These are phyloP conservation scores for Antedon mediterranea DNA, from an alignment of 53 echinoderm and acorn worm species.

Conservation along the genomic window DNA sequence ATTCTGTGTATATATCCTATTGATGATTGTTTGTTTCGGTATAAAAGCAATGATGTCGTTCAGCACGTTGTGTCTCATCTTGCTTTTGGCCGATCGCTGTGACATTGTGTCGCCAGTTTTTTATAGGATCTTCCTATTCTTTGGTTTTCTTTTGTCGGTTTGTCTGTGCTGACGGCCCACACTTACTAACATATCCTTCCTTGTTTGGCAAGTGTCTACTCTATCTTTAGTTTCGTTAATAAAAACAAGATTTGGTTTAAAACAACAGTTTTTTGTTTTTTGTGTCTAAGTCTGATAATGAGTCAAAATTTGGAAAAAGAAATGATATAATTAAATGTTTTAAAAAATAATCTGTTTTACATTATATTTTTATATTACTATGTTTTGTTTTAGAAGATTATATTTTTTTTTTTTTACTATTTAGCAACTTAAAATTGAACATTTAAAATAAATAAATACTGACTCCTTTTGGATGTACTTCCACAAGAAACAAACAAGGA, in stretches of 20 bases:
- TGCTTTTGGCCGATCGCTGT: background rate
- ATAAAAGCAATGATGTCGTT: background rate
- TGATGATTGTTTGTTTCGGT: background rate
- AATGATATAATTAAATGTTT: too few species aligned
- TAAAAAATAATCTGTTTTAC: too few species aligned
- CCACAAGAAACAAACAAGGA: too few species aligned
- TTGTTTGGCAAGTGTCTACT: background rate
- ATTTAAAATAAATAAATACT: too few species aligned
- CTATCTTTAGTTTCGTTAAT: background rate
- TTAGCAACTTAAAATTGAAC: too few species aligned
- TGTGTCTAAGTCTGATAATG: background rate
- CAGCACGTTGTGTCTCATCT: background rate
- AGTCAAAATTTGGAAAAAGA: too few species aligned
- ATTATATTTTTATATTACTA: too few species aligned
- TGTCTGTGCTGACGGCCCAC: background rate
- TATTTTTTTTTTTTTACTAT: too few species aligned
- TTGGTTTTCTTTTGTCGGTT: background rate
- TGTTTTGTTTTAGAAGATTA: too few species aligned
- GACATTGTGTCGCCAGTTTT: background rate
- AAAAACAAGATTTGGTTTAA: background rate
- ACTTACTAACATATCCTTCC: background rate
- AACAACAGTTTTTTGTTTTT: background rate
- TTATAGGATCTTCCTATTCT: background rate
- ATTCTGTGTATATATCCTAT: background rate
- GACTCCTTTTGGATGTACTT: too few species aligned